A percentile compares a stretch with the other conserved stretches of the same genome.
Evolutionary conservation across 1,140 invertebrate genomes (phyloP).

Genomic region (Caenorhabditis remanei): DNA sequence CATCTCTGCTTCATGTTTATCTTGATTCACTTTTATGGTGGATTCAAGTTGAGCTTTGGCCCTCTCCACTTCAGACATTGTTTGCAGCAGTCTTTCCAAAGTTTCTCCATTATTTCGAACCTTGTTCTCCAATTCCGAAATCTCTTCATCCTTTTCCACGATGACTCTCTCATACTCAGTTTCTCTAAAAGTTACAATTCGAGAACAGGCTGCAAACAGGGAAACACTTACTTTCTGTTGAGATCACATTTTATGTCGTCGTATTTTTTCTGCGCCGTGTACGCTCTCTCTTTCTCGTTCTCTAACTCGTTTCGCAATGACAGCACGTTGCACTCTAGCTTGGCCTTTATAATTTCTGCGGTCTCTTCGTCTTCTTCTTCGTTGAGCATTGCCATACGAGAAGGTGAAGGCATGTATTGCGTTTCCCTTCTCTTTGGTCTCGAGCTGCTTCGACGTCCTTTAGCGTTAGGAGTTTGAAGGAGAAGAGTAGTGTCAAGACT

Average conservation of each 20-base stretch:
- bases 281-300: too few species aligned
- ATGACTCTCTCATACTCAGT: too few species aligned
- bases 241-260: too few species aligned
- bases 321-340: not conserved
- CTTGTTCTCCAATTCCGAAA: too few species aligned
- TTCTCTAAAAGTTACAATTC: too few species aligned
- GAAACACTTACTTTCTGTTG: too few species aligned
- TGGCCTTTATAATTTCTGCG: not conserved
- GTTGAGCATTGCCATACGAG: not conserved
- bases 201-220: too few species aligned
- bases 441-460: not conserved
- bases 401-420: not conserved
- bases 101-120: too few species aligned
- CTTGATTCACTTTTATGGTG: not conserved
- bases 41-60: not conserved
- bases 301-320: too few species aligned
- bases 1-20: not conserved
- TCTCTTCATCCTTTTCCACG: too few species aligned
- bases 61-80: not conserved
- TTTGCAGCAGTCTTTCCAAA: not conserved
- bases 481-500: not conserved
- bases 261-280: too few species aligned
- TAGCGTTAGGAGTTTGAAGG: not conserved
- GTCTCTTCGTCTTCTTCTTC: not conserved
- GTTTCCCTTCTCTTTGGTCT: conserved; percentile 5